Conservation (phyloP, 2,797 vertebrate genomes). For the Xenops minutus region DNA sequence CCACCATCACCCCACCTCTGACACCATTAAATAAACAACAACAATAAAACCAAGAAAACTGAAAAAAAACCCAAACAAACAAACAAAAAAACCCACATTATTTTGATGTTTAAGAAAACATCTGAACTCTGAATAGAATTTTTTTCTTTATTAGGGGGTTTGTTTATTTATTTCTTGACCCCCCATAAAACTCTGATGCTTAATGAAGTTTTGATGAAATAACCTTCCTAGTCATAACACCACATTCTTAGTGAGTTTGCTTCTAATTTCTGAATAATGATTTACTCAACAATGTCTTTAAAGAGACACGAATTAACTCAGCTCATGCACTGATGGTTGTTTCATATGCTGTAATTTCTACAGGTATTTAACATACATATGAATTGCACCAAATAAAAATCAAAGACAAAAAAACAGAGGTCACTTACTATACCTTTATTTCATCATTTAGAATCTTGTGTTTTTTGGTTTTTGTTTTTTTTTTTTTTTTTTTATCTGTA, state of each 20-base stretch:
- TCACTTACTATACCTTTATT: neutral
- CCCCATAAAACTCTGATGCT: neutral
- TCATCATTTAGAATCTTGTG: neutral
- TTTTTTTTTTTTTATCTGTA: neutral
- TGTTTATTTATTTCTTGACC: neutral
- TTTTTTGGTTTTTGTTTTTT: neutral
- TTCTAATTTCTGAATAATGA: neutral
- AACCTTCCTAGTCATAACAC: neutral
- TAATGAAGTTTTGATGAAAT: neutral
- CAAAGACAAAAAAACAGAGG: neutral
- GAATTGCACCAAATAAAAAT: neutral
- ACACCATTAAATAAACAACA: neutral
- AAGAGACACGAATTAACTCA: neutral
- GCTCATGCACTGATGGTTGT: neutral
- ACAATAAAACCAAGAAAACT: neutral
- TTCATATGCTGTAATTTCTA: neutral
- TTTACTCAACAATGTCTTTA: neutral
- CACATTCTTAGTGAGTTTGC: neutral
- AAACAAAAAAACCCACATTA: accelerated
- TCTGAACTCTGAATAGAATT: accelerated
- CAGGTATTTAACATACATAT: neutral
- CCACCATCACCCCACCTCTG: accelerated
- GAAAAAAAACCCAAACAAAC: neutral
- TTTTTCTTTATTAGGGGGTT: neutral
- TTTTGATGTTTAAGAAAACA: neutral